A percentile compares a stretch with the other conserved stretches of the same genome.
Conservation (phyloP, 1,140 invertebrate species). For the Cardiocondyla obscurior region DNA sequence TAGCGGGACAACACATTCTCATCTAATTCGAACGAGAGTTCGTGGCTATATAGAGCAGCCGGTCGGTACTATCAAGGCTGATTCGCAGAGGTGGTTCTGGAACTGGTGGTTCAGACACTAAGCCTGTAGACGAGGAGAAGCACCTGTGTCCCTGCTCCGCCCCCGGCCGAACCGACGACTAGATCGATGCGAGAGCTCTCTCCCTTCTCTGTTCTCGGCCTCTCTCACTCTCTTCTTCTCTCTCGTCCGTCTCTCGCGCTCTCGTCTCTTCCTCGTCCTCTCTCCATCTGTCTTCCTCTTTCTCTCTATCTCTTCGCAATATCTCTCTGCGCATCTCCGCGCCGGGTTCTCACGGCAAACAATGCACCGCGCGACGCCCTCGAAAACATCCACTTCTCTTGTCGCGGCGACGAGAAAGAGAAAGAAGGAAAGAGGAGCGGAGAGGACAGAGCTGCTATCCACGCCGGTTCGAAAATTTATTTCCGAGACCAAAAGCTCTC, state of each 20-base stretch:
- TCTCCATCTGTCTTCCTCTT: constrained; percentile 56
- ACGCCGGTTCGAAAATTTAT: constrained; percentile 73
- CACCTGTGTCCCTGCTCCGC: constrained; percentile 79
- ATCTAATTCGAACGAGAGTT: constrained; percentile 61
- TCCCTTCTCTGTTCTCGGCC: constrained; percentile 64
- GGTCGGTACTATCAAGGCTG: constrained; percentile 70
- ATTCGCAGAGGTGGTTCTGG: constrained; percentile 72
- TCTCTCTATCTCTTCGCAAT: constrained; percentile 72
- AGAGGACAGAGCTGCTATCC: constrained; percentile 54
- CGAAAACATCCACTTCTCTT: constrained; percentile 78
- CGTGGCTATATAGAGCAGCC: constrained; percentile 65
- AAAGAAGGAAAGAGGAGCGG: constrained; percentile 48
- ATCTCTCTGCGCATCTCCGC: constrained; percentile 73
- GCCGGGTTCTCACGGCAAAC: constrained; percentile 76
- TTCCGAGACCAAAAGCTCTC: constrained; percentile 70
- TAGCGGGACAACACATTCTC: constrained; percentile 34
- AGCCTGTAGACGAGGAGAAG: constrained; percentile 77
- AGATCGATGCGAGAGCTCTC: constrained; percentile 76
- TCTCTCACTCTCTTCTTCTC: constrained; percentile 36
- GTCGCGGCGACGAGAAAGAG: constrained; percentile 63
- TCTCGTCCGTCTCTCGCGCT: constrained; percentile 49
- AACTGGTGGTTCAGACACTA: constrained; percentile 75
- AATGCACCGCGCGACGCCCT: constrained; percentile 76
- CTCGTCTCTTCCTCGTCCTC: constrained; percentile 48
- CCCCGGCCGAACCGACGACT: constrained; percentile 74